Evolutionary conservation across 2,797 vertebrate genomes (phyloP), one percentile per base, ranked within the genome.

Genomic region (Melanotaenia boesemani): DNA sequence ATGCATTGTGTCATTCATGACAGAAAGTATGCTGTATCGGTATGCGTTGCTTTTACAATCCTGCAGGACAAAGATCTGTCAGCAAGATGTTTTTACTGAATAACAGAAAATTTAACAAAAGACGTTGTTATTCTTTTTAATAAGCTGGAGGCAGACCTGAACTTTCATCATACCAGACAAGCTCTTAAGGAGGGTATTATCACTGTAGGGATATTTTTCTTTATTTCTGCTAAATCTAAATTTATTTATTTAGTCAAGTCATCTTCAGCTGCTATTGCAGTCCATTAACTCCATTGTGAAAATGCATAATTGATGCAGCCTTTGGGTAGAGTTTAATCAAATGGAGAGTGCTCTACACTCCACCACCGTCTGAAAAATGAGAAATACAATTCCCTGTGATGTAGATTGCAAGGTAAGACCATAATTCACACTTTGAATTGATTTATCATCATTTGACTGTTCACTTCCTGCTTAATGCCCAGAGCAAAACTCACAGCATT

Each of bases 241-340:
- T 88, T 82, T 90, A 89, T 85, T 93, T 92, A 92, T 93, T 89
- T 89, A 91, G 91, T 91, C 87, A 88, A 92, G 90, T 93, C 91
- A 91, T 93, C 89, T 86, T 91, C 90, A 85, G 79, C 87, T 86
- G 85, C 91, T 90, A 92, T 92, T 91, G 82, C 89, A 89, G 92
- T 88, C 91, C 91, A 93, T 94, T 93, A 93, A 84, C 88, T 93
- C 89, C 89, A 91, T 94, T 93, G 92, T 93, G 87, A 90, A 85
- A 90, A 94, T 93, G 88, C 91, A 94, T 94, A 93, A 92, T 94
- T 93, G 91, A 93, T 92, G 90, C 86, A 77, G 92, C 93, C 93
- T 88, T 90, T 93, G 91, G 91, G 89, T 89, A 89, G 91, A 86
- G 87, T 92, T 94, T 92, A 93, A 92, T 94, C 91, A 94, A 93